Evolutionary conservation across 2,888 invertebrate species (phyloP).

Genomic region (Eueremaeus valkanovi): DNA sequence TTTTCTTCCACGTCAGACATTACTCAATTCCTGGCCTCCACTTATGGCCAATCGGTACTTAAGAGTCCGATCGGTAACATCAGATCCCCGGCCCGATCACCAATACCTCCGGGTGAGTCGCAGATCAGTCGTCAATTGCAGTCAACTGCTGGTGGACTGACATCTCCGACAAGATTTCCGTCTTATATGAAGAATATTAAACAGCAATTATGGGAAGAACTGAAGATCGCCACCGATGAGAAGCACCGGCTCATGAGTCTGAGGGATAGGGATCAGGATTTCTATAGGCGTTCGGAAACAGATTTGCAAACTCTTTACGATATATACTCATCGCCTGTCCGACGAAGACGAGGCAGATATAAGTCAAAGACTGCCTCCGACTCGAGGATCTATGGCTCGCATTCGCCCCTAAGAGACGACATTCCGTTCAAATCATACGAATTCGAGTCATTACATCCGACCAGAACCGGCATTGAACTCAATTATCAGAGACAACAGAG

Average conservation of each 20-base stretch:
- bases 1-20: slow-evolving; percentile 39
- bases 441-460: slow-evolving; percentile 43
- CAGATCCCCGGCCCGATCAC: slow-evolving; percentile 37
- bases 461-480: slow-evolving; percentile 8
- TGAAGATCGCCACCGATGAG: slow-evolving; percentile 48
- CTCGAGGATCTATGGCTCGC: not conserved
- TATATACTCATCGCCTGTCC: slow-evolving; percentile 17
- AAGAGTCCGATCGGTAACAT: slow-evolving; percentile 38
- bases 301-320: slow-evolving; percentile 39
- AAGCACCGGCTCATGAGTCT: slow-evolving; percentile 42
- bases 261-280: slow-evolving; percentile 32
- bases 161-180: slow-evolving; percentile 46
- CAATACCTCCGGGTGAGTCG: slow-evolving; percentile 1
- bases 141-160: not conserved
- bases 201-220: slow-evolving; percentile 50
- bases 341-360: slow-evolving; percentile 19
- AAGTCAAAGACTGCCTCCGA: slow-evolving; percentile 25
- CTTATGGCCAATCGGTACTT: slow-evolving; percentile 37
- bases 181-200: slow-evolving; percentile 49
- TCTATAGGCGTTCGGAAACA: slow-evolving; percentile 37
- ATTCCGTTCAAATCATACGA: slow-evolving; percentile 44
- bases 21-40: slow-evolving; percentile 37
- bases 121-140: slow-evolving; percentile 2
- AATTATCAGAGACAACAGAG: slow-evolving; percentile 20
- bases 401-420: slow-evolving; percentile 25